phyloP scores from a whole-genome alignment of 2,888 invertebrate species.

The Sminthurides aquaticus region DNA sequence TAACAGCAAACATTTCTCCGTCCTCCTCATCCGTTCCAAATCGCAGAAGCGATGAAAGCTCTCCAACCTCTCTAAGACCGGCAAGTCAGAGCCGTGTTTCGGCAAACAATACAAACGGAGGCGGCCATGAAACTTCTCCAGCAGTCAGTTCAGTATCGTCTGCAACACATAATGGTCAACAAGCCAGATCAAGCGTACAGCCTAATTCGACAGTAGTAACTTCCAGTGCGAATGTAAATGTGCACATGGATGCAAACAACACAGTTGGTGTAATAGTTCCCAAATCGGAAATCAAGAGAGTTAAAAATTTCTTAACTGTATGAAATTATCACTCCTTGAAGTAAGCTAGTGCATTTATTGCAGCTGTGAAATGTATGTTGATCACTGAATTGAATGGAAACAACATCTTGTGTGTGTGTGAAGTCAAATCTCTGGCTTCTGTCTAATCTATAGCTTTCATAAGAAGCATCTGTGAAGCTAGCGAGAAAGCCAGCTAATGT shows the following conservation, averaged over 20 bases:
- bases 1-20: neutral
- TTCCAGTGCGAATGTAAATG: neutral
- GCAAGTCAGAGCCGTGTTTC: neutral
- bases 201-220: neutral
- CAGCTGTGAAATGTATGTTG: no score
- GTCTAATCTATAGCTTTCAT: no score
- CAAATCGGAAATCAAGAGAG: conserved; percentile 17
- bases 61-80: neutral
- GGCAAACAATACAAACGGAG: neutral
- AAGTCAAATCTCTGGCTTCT: no score
- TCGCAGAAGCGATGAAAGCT: neutral
- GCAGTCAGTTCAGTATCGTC: neutral
- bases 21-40: neutral
- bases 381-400: no score
- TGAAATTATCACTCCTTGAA: conserved; percentile 2
- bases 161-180: neutral
- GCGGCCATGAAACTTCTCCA: neutral
- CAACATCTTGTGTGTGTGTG: no score
- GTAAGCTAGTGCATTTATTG: neutral
- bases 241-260: neutral
- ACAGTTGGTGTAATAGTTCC: neutral
- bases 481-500: no score
- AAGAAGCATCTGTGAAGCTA: no score
- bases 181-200: neutral
- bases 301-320: conserved; percentile 17